Conservation (phyloP, 2,113 vertebrate species). For the Semicossyphus pulcher region DNA sequence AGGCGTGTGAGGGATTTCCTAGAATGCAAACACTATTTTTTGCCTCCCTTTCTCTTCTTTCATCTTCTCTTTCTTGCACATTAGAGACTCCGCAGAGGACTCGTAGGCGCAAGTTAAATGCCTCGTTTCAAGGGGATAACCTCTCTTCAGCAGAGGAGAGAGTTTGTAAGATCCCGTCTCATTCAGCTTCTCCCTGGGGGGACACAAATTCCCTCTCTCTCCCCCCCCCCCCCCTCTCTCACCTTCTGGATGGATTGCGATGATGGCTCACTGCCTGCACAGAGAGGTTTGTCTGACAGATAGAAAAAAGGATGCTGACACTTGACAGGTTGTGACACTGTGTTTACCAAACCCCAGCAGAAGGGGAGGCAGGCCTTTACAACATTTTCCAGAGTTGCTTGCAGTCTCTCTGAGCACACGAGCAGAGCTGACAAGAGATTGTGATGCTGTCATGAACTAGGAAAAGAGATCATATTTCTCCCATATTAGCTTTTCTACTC, state of each 20-base stretch:
- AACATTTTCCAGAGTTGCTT: constrained; percentile 25
- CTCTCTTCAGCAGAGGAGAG: constrained; percentile 52
- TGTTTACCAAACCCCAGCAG: constrained; percentile 63
- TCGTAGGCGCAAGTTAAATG: constrained; percentile 60
- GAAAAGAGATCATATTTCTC: not conserved
- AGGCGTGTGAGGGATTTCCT: constrained; percentile 54
- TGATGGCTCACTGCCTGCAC: constrained; percentile 46
- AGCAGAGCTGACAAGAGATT: not conserved
- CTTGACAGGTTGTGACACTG: constrained; percentile 57
- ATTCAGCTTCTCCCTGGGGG: constrained; percentile 49
- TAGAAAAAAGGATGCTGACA: constrained; percentile 52
- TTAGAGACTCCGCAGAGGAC: constrained; percentile 39
- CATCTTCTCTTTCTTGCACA: constrained; percentile 11
- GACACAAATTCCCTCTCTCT: constrained; percentile 25
- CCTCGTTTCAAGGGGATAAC: constrained; percentile 69
- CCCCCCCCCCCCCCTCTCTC: constrained; percentile 15
- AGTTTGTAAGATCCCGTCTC: constrained; percentile 53
- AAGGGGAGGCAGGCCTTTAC: constrained; percentile 44
- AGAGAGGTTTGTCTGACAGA: constrained; percentile 46
- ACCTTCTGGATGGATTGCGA: constrained; percentile 46
- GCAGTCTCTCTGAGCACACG: constrained; percentile 2
- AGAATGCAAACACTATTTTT: constrained; percentile 52
- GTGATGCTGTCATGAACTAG: not conserved
- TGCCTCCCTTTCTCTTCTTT: constrained; percentile 19
- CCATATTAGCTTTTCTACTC: not conserved